Conservation (phyloP, 2,797 vertebrate species). For the Artibeus lituratus region DNA sequence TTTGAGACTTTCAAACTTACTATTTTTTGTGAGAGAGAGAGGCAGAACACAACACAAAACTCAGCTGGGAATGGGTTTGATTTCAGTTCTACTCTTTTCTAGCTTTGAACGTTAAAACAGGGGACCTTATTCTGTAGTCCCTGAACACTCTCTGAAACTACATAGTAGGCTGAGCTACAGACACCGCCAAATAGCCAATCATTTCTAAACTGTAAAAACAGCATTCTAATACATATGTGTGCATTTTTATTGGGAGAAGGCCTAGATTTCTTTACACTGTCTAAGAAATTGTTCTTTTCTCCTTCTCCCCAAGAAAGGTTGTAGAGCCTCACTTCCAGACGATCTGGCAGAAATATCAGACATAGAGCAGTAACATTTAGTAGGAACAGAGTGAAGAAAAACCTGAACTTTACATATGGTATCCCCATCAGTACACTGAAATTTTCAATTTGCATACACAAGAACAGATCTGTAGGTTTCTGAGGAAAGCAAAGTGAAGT, state of each 20-base stretch:
- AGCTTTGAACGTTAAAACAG: neutral
- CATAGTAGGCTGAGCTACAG: neutral
- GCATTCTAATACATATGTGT: accelerated
- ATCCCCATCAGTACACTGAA: neutral
- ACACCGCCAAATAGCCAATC: neutral
- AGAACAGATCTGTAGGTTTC: neutral
- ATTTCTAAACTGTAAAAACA: neutral
- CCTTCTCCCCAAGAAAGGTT: neutral
- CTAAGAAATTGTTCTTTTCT: neutral
- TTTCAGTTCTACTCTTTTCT: neutral
- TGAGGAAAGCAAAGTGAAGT: neutral
- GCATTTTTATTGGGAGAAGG: neutral
- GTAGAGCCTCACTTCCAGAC: neutral
- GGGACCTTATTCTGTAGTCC: neutral
- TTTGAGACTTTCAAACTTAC: neutral
- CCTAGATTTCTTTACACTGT: neutral
- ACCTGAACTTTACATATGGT: neutral
- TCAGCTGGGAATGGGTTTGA: neutral
- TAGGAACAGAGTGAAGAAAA: neutral
- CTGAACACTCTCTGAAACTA: neutral
- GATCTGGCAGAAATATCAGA: neutral
- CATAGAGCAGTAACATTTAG: neutral
- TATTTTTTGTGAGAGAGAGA: neutral
- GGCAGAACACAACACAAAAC: neutral
- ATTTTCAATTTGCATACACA: neutral